Base-by-base conservation (phyloP, 2,113 vertebrate species). In the Psittacula cyanocephala region DNA sequence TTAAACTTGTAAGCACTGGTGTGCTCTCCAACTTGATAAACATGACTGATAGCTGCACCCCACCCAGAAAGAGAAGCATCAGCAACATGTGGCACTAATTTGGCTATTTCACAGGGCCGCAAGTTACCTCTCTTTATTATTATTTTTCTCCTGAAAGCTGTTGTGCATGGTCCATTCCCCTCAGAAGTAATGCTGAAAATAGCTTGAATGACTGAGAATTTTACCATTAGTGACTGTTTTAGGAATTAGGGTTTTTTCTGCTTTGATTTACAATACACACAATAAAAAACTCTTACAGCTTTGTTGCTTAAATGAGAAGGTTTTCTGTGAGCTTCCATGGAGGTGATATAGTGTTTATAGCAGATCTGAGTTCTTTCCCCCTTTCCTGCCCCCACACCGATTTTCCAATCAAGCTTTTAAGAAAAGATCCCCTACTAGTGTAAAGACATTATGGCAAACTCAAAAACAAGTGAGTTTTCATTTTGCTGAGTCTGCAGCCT, bases 1-100 rank as follows among this genome's bases (percentile, higher is more conserved):
- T 93, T 50, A 39, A 89, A 31, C 83, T 19, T 31, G 52, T 64
- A 94, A 93, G 67, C 52, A 62, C 75, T 69, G 77, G 39, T 50
- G n/a, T 71, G 89, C 70, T 92, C 72, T 76, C 55, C 84, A 70
- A 41, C 85, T 71, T 82, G 88, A 94, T 95, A 74, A 83, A 80
- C 74, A 50, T 0, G 25, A 74, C 81, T 43, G 43, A 94, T 57
- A 86, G 44, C 67, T 76, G 46, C 83, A 71, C 96, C 59, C 62
- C 80, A 67, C 86, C 91, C 93, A 59, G 53, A 87, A 83, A 50
- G 39, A 68, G 64, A 70, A 52, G 62, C 64, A 95, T 82, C 89
- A 91, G 84, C 80, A 82, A 14, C 87, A 80, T 63, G 91, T 55
- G 68, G 31, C 93, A 46, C 71, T 77, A 64, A 91, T 92, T 80